Percentiles rank a stretch among this genome's conserved stretches.
Conservation (phyloP, 2,797 vertebrate genomes). For the Falco concolor region DNA sequence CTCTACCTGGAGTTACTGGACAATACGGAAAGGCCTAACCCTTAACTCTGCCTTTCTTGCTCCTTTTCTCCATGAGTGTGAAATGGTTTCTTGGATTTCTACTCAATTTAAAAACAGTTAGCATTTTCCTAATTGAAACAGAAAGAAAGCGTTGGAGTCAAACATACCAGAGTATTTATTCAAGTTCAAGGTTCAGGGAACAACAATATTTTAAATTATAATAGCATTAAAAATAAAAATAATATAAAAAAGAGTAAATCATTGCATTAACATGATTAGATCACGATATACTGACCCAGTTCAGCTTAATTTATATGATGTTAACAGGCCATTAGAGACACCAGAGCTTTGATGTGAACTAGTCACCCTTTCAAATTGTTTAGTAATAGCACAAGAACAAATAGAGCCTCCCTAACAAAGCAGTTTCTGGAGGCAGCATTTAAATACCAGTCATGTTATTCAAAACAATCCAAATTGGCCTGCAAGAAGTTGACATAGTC, state of each 20-base stretch:
- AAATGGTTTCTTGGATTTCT: not conserved
- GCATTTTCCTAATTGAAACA: not conserved
- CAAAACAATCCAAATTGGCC: not conserved
- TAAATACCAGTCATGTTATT: not conserved
- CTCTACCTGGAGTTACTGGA: not conserved
- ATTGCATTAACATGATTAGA: not conserved
- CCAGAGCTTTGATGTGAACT: not conserved
- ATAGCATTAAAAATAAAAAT: not conserved
- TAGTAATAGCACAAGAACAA: not conserved
- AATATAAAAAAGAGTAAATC: not conserved
- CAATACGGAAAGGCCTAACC: not conserved
- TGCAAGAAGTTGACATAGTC: not conserved
- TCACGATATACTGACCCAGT: not conserved
- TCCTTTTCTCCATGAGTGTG: not conserved
- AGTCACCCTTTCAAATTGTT: not conserved
- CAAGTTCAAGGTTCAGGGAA: not conserved
- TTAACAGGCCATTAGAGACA: not conserved
- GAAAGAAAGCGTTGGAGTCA: not conserved
- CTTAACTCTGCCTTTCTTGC: not conserved
- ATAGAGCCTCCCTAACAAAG: not conserved
- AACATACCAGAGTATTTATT: not conserved
- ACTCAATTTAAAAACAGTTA: not conserved
- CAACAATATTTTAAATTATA: not conserved
- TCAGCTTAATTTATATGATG: not conserved
- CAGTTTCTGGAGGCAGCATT: not conserved